phyloP scores from a whole-genome alignment of 2,888 invertebrate genomes.

The Pyrrhosoma nymphula region DNA sequence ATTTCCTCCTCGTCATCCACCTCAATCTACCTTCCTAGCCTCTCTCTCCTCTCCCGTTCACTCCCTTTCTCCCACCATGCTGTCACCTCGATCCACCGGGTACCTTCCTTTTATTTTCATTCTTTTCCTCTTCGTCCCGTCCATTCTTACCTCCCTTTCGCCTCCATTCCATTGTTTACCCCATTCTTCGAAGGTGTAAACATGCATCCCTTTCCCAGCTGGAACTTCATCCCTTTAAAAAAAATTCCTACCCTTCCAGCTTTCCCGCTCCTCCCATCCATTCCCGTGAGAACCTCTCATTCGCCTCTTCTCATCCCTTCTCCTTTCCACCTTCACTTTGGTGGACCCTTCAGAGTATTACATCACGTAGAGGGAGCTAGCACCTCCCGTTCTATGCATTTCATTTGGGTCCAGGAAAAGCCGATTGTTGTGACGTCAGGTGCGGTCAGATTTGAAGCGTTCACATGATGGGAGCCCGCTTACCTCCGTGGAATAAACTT shows the following conservation, averaged over 20 bases:
- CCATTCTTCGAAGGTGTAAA: constrained; percentile 26
- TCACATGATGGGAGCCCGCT: too few species aligned
- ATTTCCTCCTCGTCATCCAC: constrained; percentile 14
- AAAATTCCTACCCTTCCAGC: background rate
- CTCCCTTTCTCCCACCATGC: background rate
- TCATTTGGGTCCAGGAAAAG: too few species aligned
- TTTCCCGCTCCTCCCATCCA: background rate
- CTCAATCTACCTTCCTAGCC: background rate
- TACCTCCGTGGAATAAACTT: too few species aligned
- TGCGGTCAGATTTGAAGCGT: too few species aligned
- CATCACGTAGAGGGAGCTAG: too few species aligned
- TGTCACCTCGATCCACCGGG: background rate
- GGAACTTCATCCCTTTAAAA: background rate
- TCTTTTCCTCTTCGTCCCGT: background rate
- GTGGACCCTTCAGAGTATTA: background rate
- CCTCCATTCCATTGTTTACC: constrained; percentile 28
- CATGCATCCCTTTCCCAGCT: constrained; percentile 19
- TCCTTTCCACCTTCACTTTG: background rate
- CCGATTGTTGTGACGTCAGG: too few species aligned
- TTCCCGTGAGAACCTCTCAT: background rate
- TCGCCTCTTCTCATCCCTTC: background rate
- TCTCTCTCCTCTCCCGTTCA: background rate
- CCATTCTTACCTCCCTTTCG: background rate
- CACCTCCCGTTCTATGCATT: too few species aligned
- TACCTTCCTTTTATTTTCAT: background rate